Evolutionary conservation across 2,797 vertebrate genomes (phyloP), one percentile per base, ranked within the genome.

Genomic region (Sardinella longiceps): DNA sequence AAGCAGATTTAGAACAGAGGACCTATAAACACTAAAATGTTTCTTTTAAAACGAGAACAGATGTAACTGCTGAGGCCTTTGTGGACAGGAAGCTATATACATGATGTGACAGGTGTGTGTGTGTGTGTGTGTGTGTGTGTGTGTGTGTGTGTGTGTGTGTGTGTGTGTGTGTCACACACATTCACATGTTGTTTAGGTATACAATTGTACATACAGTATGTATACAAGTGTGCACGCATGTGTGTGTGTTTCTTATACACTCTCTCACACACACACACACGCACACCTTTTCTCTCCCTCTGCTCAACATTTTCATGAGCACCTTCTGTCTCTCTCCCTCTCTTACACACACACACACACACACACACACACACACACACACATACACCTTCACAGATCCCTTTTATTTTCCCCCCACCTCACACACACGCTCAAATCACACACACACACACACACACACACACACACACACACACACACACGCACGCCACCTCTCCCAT

Each of bases 401-500:
- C n/a, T n/a, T n/a, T n/a, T n/a, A n/a, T n/a, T n/a, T n/a, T n/a
- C n/a, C n/a, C n/a, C n/a, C n/a, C n/a, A n/a, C n/a, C n/a, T n/a
- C 53, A 56, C 53, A 18, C 53, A 56, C 2, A 18, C n/a, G n/a
- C n/a, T n/a, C n/a, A n/a, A n/a, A n/a, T n/a, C 53, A 56, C 53
- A 56, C 6, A 18, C 53, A 18, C 1, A 56, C 2, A 9, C 23
- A 18, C 2, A 56, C 53, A n/a, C 53, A 56, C 46, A 48, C 46
- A 48, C 2, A 48, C 46, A 0, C 0, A 48, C 46, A 48, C 46
- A 48, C 46, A 45, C 45, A 45, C 45, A 45, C 45, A 45, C 45
- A 45, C 45, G 45, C 45, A 45, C 45, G 9, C 45, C 50, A 18
- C 20, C 89, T 87, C 91, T 89, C 70, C 91, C 88, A 92, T 92